Conservation (phyloP, 2,888 invertebrate genomes). For the Xanthorhoe designata region DNA sequence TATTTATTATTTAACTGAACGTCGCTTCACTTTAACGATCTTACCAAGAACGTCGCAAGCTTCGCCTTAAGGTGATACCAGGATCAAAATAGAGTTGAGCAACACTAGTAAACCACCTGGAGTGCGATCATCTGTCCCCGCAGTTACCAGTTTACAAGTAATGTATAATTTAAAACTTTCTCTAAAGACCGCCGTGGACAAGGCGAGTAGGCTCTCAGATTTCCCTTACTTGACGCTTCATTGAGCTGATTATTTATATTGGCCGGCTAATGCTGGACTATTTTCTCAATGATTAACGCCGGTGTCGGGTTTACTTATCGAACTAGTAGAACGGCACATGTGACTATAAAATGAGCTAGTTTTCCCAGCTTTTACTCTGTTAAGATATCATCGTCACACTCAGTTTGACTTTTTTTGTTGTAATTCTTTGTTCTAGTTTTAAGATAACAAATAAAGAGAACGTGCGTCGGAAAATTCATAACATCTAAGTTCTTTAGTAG, state of each 20-base stretch:
- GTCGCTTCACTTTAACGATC: too few species aligned
- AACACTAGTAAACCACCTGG: constrained; percentile 2
- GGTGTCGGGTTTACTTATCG: constrained; percentile 6
- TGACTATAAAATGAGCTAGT: not conserved
- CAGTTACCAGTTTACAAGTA: constrained; percentile 75
- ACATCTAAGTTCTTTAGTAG: too few species aligned
- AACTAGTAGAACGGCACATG: not conserved
- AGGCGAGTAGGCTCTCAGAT: constrained; percentile 56
- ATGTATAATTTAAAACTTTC: constrained; percentile 83
- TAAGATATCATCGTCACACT: not conserved
- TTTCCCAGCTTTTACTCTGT: not conserved
- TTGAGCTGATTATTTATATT: constrained; percentile 59
- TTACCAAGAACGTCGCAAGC: too few species aligned
- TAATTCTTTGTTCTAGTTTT: too few species aligned
- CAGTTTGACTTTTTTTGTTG: too few species aligned
- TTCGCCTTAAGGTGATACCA: too few species aligned
- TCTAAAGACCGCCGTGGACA: constrained; percentile 59
- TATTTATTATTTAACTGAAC: too few species aligned
- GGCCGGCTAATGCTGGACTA: constrained; percentile 34
- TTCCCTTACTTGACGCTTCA: constrained; percentile 74
- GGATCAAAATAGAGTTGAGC: too few species aligned
- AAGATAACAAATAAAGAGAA: not conserved
- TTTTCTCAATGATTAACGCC: constrained; percentile 23
- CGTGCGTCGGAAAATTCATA: too few species aligned
- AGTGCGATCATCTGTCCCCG: constrained; percentile 50